Evolutionary conservation across 1,140 invertebrate species (phyloP).

Genomic region (Myzus persicae): DNA sequence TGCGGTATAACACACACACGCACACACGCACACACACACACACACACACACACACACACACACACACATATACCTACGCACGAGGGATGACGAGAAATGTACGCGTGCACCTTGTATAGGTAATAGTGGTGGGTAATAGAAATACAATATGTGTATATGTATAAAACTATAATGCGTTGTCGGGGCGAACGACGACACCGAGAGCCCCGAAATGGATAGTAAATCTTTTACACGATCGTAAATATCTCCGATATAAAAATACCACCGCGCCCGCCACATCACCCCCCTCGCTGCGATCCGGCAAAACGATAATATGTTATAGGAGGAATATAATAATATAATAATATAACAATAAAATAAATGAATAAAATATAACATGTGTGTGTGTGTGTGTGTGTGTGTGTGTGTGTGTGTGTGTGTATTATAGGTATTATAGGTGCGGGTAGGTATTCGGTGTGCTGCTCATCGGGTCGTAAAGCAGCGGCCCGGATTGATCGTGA

Average conservation of each 20-base stretch:
- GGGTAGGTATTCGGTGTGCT: not conserved
- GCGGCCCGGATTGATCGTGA: slow-evolving; percentile 55
- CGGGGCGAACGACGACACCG: slow-evolving; percentile 17
- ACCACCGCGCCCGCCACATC: not conserved
- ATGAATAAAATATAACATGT: slow-evolving; percentile 54
- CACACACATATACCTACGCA: not conserved
- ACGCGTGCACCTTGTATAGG: not conserved
- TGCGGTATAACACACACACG: not conserved
- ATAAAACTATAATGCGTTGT: not conserved
- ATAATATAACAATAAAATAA: slow-evolving; percentile 58
- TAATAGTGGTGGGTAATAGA: not conserved
- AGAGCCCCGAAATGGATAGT: slow-evolving; percentile 37
- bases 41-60: too few species aligned
- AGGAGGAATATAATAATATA: slow-evolving; percentile 36
- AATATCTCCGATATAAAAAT: slow-evolving; percentile 55
- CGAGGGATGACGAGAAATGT: not conserved
- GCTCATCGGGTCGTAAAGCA: slow-evolving; percentile 56
- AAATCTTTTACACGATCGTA: slow-evolving; percentile 58
- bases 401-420: not conserved
- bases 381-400: not conserved
- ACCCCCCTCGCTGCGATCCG: not conserved
- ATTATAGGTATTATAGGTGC: not conserved
- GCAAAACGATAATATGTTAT: not conserved
- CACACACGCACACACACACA: too few species aligned
- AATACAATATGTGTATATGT: too few species aligned